phyloP scores from a whole-genome alignment of 2,888 invertebrate species.

The Drosophila infuscata region DNA sequence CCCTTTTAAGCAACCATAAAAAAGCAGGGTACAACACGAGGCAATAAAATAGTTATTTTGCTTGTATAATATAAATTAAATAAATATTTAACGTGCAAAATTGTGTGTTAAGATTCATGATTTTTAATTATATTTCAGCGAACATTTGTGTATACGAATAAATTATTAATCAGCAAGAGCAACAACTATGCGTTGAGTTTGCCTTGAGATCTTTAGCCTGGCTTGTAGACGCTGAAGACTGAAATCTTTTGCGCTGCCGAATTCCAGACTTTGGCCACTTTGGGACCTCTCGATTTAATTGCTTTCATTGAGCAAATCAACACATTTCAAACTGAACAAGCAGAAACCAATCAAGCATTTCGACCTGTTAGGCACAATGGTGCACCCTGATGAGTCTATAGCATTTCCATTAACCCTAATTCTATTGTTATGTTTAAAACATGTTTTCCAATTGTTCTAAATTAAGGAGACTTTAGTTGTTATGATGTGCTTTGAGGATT shows the following conservation, averaged over 20 bases:
- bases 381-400: neutral
- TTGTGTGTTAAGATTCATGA: slow-evolving; percentile 49
- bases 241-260: slow-evolving; percentile 13
- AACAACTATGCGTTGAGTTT: slow-evolving; percentile 2
- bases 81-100: slow-evolving; percentile 67
- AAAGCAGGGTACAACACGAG: slow-evolving; percentile 24
- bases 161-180: slow-evolving; percentile 54
- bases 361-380: neutral
- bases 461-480: neutral
- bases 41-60: slow-evolving; percentile 8
- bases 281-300: slow-evolving; percentile 69
- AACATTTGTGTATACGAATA: slow-evolving; percentile 34
- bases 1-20: neutral
- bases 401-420: neutral
- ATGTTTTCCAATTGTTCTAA: neutral
- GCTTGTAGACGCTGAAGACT: slow-evolving; percentile 9
- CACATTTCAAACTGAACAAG: slow-evolving; percentile 45
- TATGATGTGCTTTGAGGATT: neutral
- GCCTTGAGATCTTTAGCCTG: slow-evolving; percentile 59
- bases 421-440: neutral
- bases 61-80: slow-evolving; percentile 45
- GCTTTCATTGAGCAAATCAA: slow-evolving; percentile 75
- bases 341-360: slow-evolving; percentile 14
- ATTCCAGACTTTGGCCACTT: slow-evolving; percentile 50
- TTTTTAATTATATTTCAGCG: slow-evolving; percentile 48